These are phyloP conservation scores for Leucoraja ocellata DNA, from an alignment of 2,797 vertebrate genomes.

Conservation along the genomic window DNA sequence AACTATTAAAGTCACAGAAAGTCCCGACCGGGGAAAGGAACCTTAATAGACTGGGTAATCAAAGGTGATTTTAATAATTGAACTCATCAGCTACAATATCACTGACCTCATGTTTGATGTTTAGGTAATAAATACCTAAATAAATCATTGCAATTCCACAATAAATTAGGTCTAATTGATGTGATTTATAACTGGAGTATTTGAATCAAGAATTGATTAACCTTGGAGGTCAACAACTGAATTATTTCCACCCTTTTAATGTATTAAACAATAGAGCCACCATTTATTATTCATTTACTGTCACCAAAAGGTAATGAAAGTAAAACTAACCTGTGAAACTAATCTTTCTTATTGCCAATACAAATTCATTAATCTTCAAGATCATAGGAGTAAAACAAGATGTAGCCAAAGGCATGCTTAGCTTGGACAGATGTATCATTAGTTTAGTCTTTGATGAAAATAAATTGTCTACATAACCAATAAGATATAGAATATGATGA, in stretches of 20 bases:
- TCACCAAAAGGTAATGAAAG: not conserved
- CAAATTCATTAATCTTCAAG: constrained; percentile 4
- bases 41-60: not conserved
- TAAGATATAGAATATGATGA: not conserved
- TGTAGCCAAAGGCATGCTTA: not conserved
- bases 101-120: not conserved
- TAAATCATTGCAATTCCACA: constrained; percentile 9
- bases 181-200: not conserved
- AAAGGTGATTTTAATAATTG: not conserved
- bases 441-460: not conserved
- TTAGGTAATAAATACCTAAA: not conserved
- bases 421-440: not conserved
- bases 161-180: not conserved
- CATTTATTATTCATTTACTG: not conserved
- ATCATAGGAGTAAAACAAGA: not conserved
- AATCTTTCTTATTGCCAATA: not conserved
- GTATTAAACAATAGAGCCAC: not conserved
- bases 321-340: not conserved
- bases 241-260: not conserved
- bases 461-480: not conserved
- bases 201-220: not conserved
- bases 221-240: not conserved
- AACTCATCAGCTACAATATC: not conserved
- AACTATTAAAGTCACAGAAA: not conserved
- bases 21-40: not conserved